Evolutionary conservation across 2,888 invertebrate genomes (phyloP).

Genomic region (Agrotis clavis): DNA sequence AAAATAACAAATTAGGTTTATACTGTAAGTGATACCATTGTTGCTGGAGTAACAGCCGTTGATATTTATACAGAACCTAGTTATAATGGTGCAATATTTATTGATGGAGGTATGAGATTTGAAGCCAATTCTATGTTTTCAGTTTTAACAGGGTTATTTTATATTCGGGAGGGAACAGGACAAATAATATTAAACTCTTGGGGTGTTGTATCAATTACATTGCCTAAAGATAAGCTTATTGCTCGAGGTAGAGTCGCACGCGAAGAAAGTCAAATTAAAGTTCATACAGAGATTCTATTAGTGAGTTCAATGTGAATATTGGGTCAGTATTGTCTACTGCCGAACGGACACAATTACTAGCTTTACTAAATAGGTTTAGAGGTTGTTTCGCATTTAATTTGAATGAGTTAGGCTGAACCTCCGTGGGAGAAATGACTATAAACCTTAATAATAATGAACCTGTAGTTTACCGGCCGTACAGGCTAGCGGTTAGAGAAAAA

Average conservation of each 20-base stretch:
- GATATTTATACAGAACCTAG: background rate
- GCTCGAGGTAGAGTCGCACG: background rate
- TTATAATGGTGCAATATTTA: background rate
- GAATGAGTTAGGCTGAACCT: background rate
- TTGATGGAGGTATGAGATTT: background rate
- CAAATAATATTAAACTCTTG: background rate
- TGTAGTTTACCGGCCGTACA: background rate
- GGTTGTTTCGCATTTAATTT: slow-evolving; percentile 1
- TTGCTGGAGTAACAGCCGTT: background rate
- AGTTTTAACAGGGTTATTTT: slow-evolving; percentile 1
- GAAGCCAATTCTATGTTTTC: background rate
- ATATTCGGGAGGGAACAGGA: background rate
- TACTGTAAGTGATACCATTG: background rate
- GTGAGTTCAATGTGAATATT: background rate
- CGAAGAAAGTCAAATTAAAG: background rate
- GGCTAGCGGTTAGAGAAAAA: background rate
- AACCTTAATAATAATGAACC: background rate
- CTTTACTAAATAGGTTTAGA: background rate
- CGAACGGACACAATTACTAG: background rate
- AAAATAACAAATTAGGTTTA: background rate
- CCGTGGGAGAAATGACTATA: background rate
- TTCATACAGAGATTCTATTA: background rate
- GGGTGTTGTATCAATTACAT: background rate
- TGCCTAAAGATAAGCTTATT: background rate
- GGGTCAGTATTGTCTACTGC: background rate